Evolutionary conservation across 2,888 invertebrate genomes (phyloP), one percentile per base, ranked within the genome.

Genomic region (Hirtodrosophila histrioides): DNA sequence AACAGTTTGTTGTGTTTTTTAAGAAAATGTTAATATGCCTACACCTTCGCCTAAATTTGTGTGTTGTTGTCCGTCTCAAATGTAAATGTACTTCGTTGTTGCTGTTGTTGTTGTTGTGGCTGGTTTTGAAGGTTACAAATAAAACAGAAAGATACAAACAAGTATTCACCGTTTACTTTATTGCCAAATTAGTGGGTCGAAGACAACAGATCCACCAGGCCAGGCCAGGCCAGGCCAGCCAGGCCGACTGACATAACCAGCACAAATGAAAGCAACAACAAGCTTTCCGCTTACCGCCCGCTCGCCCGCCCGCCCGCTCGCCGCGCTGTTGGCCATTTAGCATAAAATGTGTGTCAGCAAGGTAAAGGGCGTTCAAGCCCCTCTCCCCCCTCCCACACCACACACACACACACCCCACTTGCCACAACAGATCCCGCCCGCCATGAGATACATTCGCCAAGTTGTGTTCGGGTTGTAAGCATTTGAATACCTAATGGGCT

Each of bases 331-430:
- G 74, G 68, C 70, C 77, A 39, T 74, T 89, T 89, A 78, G 85
- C 90, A 89, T 89, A 88, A 90, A 89, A 89, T 90, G 90, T 89
- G 75, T 90, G 89, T 90, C 89, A 89, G 89, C 89, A 89, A 90
- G 89, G 89, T 89, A 90, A 89, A 90, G 90, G 89, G 89, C 90
- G 88, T 75, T 72, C 85, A 64, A 60, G 61, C 33, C 36, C 61
- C 55, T 36, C 60, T 54, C 17, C 39, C 27, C 9, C 17, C 0
- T 17, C 10, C 5, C 3, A 11, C 24, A 3, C 27, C 17, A 36
- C 31, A 11, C 2, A n/a, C n/a, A n/a, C n/a, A n/a, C n/a, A n/a
- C n/a, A 3, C 27, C 17, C 40, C 31, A 11, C 2, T 3, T 10
- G 33, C 3, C 4, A 4, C 6, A 8, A 33, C 35, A n/a, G 29